Conservation (phyloP, 2,113 vertebrate genomes). For the Brienomyrus longianalis region DNA sequence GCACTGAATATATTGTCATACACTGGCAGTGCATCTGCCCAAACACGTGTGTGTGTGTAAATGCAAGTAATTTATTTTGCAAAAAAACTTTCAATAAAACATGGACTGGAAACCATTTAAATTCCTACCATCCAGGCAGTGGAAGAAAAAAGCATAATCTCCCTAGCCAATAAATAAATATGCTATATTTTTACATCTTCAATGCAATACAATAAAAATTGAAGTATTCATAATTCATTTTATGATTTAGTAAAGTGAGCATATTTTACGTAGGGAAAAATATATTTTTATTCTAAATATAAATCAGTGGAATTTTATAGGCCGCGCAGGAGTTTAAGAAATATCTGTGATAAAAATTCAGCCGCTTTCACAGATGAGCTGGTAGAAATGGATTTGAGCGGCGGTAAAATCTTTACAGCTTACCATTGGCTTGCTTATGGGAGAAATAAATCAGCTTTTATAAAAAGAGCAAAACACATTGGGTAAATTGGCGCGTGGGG, state of each 20-base stretch:
- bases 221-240: neutral
- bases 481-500: constrained; percentile 47
- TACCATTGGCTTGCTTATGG: constrained; percentile 29
- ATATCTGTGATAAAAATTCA: neutral
- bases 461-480: constrained; percentile 50
- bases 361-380: constrained; percentile 30
- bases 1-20: neutral
- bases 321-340: neutral
- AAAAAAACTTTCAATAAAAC: neutral
- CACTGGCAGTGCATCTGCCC: neutral
- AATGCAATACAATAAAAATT: neutral
- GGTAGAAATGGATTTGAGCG: constrained; percentile 24
- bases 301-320: constrained; percentile 1
- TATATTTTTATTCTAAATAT: constrained; percentile 9
- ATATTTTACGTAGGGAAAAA: neutral
- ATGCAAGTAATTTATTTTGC: neutral
- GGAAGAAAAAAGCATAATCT: neutral
- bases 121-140: neutral
- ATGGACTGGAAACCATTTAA: neutral
- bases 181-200: neutral
- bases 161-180: neutral
- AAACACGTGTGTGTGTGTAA: neutral
- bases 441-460: constrained; percentile 45
- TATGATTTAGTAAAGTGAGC: neutral
- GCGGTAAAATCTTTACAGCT: constrained; percentile 23